Evolutionary conservation across 2,797 vertebrate species (phyloP), one percentile per base, ranked within the genome.

Genomic region (Lutjanus argentimaculatus): DNA sequence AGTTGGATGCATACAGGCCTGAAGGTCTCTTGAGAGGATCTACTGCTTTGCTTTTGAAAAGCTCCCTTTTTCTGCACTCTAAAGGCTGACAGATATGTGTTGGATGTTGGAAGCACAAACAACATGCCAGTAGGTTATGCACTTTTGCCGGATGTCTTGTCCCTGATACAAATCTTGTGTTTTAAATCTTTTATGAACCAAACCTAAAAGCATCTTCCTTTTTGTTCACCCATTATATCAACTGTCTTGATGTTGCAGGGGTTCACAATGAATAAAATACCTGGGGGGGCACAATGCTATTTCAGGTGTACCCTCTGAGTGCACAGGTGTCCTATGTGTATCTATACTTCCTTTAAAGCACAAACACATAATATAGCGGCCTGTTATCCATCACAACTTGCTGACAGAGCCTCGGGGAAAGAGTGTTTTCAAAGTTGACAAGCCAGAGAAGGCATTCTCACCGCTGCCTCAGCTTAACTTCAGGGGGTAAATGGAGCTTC

Each of bases 401-500:
- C 82, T 79, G 78, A 80, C 84, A 88, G 71, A 75, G 79, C 83
- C 83, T 77, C 59, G 6, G 68, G 82, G 79, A 66, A 79, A 36
- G 43, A 55, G 10, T 67, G 79, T 81, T 89, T 85, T 83, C 61
- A 80, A 71, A 83, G 75, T 69, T 80, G 86, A 91, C 85, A 85
- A 77, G 75, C 56, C 52, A 81, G 75, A 64, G 67, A 84, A 67
- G 13, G 48, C 64, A 71, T 82, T 80, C 52, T 88, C 59, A 55
- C 65, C 21, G 5, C 68, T 75, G 77, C 72, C 67, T 70, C 75
- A 1, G 72, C 67, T 83, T 88, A 71, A 83, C 88, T 85, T 87
- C 76, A 72, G 84, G 88, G 69, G 85, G 71, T 86, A 85, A 88
- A 91, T 86, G 66, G 58, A 75, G 70, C 25, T 77, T 82, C 36